These are phyloP conservation scores for Scalopus aquaticus DNA, from an alignment of 2,113 vertebrate species.

Conservation along the genomic window DNA sequence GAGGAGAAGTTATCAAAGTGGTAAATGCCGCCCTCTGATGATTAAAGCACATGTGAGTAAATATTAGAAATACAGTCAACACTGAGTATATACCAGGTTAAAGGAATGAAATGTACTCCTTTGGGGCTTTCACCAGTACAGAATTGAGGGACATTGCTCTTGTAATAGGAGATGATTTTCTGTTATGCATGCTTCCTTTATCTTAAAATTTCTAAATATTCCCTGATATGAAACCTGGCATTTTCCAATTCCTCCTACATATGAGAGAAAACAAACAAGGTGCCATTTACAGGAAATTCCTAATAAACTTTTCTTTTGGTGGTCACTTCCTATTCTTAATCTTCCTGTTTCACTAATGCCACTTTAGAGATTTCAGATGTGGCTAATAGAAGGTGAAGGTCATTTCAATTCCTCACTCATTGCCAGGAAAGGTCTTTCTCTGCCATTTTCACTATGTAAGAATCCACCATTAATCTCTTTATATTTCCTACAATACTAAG, in stretches of 20 bases:
- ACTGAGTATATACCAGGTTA: constrained; percentile 34
- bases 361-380: neutral
- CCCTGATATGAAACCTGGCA: constrained; percentile 57
- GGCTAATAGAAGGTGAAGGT: neutral
- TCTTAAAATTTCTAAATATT: constrained; percentile 67
- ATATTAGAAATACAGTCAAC: neutral
- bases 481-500: neutral
- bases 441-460: neutral
- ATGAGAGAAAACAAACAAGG: constrained; percentile 35
- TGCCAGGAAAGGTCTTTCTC: neutral
- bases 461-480: neutral
- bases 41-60: neutral
- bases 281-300: constrained; percentile 56
- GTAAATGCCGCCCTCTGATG: neutral
- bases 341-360: neutral
- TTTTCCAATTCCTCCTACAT: constrained; percentile 57
- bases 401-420: neutral
- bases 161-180: constrained; percentile 64
- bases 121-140: constrained; percentile 51
- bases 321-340: neutral
- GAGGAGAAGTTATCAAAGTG: neutral
- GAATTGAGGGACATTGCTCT: constrained; percentile 65
- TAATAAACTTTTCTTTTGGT: constrained; percentile 50
- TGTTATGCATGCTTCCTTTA: constrained; percentile 55
- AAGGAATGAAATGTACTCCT: constrained; percentile 64